Percentiles rank a stretch among this genome's conserved stretches.
Conservation (phyloP, 2,888 invertebrate species). For the Mythimna impura region DNA sequence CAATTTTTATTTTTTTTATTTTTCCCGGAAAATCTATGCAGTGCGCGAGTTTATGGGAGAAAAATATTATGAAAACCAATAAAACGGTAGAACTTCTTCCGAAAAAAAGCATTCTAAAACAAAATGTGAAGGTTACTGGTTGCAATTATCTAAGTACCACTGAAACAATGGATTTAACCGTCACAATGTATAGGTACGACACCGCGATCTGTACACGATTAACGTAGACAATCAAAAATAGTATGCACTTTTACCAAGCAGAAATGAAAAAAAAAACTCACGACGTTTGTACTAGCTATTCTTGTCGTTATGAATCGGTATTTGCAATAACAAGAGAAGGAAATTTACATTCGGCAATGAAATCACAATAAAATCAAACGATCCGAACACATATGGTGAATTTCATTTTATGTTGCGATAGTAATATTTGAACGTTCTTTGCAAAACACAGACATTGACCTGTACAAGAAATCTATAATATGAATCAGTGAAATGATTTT, state of each 20-base stretch:
- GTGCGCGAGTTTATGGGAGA: background rate
- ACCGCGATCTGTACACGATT: conserved; percentile 4
- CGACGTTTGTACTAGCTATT: background rate
- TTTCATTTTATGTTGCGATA: conserved; percentile 64
- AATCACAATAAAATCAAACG: conserved; percentile 79
- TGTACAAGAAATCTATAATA: background rate
- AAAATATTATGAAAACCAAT: background rate
- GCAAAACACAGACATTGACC: conserved; percentile 37
- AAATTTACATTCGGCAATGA: conserved; percentile 78
- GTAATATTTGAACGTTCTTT: conserved; percentile 51
- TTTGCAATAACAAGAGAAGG: conserved; percentile 54
- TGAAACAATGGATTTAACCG: conserved; percentile 14
- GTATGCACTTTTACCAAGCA: background rate
- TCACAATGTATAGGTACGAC: conserved; percentile 19
- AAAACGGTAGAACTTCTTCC: background rate
- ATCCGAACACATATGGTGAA: conserved; percentile 69
- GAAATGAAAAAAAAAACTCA: conserved; percentile 3
- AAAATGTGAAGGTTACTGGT: background rate
- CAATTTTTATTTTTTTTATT: background rate
- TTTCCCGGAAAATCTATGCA: background rate
- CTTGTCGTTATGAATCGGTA: conserved; percentile 38
- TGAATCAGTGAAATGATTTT: conserved; percentile 15
- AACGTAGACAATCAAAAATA: conserved; percentile 15
- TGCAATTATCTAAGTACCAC: background rate
- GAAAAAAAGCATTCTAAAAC: background rate